Evolutionary conservation across 2,113 vertebrate species (phyloP), one percentile per base, ranked within the genome.

Genomic region (Phylloscopus trochiloides): DNA sequence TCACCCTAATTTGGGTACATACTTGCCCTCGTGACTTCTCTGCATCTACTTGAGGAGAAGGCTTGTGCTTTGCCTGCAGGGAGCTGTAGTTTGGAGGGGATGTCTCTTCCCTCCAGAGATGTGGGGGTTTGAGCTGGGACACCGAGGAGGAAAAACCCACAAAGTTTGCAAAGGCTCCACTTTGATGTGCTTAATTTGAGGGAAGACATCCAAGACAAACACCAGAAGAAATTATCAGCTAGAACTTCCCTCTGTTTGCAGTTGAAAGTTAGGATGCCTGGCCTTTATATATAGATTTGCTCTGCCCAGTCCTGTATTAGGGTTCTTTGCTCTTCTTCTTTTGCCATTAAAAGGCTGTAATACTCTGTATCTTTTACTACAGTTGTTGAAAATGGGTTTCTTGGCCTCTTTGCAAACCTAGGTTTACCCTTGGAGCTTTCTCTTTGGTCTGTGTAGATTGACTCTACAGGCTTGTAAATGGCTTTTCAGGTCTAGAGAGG

Each of bases 1-100:
- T 18, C 32, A 6, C 36, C 14, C 66, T 16, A 2, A 17, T 24
- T 8, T 15, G 63, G 26, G 70, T 24, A 7, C 13, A 0, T 7
- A 1, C 9, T 54, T 9, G 29, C 6, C 32, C 17, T 48, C 3
- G 1, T 16, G 58, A 10, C 14, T 45, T 66, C 42, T 55, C 59
- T 6, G 34, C 4, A 4, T 29, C 16, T 29, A 0, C 14, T 14
- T 8, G 38, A 22, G 32, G 14, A 67, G 54, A n/a, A 5, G 12
- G 14, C 19, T 83, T 7, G 1, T 0, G 0, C 21, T 45, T 24
- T 52, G 22, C 28, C n/a, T 24, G 17, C 14, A 15, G 59, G 21
- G 34, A 45, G 52, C 42, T 70, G 2, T 61, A 11, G 8, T 21
- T 61, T 12, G 20, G 45, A 36, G 15, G 15, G 34, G 10, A 2